phyloP scores from a whole-genome alignment of 2,888 invertebrate species.

The Trilocha varians region DNA sequence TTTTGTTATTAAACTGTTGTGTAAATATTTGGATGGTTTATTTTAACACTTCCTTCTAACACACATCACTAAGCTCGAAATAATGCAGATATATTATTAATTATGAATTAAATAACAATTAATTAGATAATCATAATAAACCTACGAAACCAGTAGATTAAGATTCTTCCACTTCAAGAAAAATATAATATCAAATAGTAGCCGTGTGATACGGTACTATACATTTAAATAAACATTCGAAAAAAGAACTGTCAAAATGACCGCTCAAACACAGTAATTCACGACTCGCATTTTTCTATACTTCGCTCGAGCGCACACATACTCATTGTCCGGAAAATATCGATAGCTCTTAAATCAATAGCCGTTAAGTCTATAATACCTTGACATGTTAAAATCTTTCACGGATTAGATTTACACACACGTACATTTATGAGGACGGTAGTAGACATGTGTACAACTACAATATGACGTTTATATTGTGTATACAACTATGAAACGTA shows the following conservation, averaged over 20 bases:
- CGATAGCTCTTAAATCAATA: constrained; percentile 14
- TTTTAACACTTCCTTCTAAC: not conserved
- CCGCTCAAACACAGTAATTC: constrained; percentile 69
- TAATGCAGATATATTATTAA: no score
- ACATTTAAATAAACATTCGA: no score
- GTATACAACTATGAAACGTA: constrained; percentile 68
- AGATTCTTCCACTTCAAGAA: constrained; percentile 2
- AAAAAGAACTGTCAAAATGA: constrained; percentile 62
- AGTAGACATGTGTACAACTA: constrained; percentile 53
- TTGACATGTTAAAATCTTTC: constrained; percentile 4
- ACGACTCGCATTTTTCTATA: constrained; percentile 70
- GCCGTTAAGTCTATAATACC: constrained; percentile 16
- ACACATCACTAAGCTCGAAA: no score
- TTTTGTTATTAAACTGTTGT: constrained; percentile 18
- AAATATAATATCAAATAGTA: no score
- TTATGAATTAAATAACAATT: no score
- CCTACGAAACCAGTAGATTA: no score
- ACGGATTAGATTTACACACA: constrained; percentile 37
- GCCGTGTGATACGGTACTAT: no score
- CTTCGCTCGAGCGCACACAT: constrained; percentile 55
- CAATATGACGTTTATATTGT: constrained; percentile 67
- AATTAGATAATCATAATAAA: no score
- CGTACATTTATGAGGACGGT: constrained; percentile 53
- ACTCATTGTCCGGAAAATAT: constrained; percentile 40
- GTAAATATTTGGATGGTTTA: not conserved